Percentiles rank a stretch among this genome's conserved stretches.
Evolutionary conservation across 2,797 vertebrate genomes (phyloP).

Genomic region (Sebastes minor): DNA sequence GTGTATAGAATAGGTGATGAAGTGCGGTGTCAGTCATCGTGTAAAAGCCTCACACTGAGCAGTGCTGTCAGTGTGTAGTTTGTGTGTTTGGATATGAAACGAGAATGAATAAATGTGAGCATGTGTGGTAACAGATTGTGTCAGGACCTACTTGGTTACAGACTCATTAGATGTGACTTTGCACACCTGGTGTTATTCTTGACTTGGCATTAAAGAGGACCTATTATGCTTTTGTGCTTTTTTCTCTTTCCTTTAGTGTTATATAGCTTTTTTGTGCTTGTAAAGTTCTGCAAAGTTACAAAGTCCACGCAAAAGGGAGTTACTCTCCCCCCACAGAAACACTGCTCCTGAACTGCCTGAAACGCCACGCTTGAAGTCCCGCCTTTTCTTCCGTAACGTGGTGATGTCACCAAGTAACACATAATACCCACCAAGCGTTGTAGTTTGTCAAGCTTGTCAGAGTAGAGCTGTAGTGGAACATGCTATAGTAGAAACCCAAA

Average conservation of each 20-base stretch:
- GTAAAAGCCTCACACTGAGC: not conserved
- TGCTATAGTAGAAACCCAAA: no score
- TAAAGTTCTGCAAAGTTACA: no score
- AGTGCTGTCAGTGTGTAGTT: not conserved
- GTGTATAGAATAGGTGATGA: slow-evolving; percentile 2
- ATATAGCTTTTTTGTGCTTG: no score
- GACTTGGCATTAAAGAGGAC: no score
- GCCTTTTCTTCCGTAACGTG: no score
- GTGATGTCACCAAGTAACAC: no score
- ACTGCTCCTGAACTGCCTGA: no score
- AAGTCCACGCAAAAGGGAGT: no score
- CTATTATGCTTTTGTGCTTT: no score
- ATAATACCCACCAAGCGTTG: accelerated
- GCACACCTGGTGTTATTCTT: not conserved
- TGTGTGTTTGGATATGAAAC: not conserved
- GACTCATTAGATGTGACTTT: slow-evolving; percentile 21
- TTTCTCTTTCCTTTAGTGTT: accelerated
- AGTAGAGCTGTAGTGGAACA: no score
- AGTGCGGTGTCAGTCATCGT: slow-evolving; percentile 2
- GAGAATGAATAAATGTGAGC: not conserved
- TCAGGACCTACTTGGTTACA: slow-evolving; percentile 36
- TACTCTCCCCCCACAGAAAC: no score
- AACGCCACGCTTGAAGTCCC: accelerated
- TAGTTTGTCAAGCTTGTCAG: no score
- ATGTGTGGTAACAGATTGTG: slow-evolving; percentile 42